Evolutionary conservation across 2,888 invertebrate genomes (phyloP).

Genomic region (Xestia rhomboidea): DNA sequence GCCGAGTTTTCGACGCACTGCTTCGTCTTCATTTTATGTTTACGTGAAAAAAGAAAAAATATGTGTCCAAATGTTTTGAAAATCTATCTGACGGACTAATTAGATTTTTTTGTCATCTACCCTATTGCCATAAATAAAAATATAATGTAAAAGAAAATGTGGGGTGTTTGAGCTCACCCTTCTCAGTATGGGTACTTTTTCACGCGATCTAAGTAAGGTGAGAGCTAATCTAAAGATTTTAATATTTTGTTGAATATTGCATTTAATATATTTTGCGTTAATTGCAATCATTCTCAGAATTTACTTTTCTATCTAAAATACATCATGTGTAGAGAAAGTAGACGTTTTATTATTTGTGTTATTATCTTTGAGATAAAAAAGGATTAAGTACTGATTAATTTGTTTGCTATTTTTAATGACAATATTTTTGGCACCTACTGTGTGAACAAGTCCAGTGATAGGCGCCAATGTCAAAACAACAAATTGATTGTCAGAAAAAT

Average conservation of each 20-base stretch:
- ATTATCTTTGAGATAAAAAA: slow-evolving; percentile 27
- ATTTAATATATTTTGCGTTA: background rate
- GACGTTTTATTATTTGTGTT: background rate
- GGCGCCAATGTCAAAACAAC: background rate
- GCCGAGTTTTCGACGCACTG: too few relatives aligned
- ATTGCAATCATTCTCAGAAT: background rate
- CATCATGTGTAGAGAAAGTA: too few relatives aligned
- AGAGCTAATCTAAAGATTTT: background rate
- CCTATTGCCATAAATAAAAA: too few relatives aligned
- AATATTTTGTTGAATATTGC: background rate
- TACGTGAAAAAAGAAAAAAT: too few relatives aligned
- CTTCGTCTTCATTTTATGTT: too few relatives aligned
- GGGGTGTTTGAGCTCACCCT: too few relatives aligned
- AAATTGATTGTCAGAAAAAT: too few relatives aligned
- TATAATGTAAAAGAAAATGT: too few relatives aligned
- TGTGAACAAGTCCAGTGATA: background rate
- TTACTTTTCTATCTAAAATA: background rate
- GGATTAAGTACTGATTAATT: slow-evolving; percentile 19
- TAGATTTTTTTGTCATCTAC: too few relatives aligned
- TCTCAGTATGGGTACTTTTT: background rate
- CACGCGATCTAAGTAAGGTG: background rate
- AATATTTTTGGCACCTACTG: slow-evolving; percentile 7
- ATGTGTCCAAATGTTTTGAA: too few relatives aligned
- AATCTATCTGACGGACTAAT: too few relatives aligned
- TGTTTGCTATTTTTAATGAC: background rate